A percentile compares a stretch with the other conserved stretches of the same genome.
Conservation (phyloP, 1,140 invertebrate genomes). For the Nephila pilipes region DNA sequence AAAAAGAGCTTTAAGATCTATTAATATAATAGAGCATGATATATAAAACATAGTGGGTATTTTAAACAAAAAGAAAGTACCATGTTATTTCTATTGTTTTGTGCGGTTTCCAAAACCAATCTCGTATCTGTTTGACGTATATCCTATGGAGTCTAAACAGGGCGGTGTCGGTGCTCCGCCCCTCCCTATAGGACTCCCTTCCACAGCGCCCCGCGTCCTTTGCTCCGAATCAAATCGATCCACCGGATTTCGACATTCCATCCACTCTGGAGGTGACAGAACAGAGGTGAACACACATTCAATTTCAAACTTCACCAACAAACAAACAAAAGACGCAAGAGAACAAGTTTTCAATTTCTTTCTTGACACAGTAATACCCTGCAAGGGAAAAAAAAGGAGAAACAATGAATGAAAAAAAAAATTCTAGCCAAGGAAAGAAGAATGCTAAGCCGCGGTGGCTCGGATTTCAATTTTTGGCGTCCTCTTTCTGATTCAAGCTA, state of each 20-base stretch:
- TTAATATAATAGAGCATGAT: too few relatives aligned
- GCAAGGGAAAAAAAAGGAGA: not conserved
- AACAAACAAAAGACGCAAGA: slow-evolving; percentile 26
- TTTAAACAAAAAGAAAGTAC: not conserved
- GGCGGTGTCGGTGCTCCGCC: not conserved
- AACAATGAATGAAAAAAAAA: not conserved
- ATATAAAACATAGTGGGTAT: not conserved
- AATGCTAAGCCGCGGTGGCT: slow-evolving; percentile 26
- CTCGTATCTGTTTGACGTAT: not conserved
- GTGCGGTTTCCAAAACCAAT: not conserved
- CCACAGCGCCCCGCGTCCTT: slow-evolving; percentile 27
- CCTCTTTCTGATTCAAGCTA: slow-evolving; percentile 35
- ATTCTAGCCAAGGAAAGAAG: slow-evolving; percentile 8
- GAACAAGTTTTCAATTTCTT: slow-evolving; percentile 66
- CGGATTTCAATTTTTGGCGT: slow-evolving; percentile 66
- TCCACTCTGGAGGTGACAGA: slow-evolving; percentile 58
- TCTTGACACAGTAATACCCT: slow-evolving; percentile 11
- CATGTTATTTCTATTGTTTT: not conserved
- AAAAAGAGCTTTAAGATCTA: not conserved
- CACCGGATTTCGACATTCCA: slow-evolving; percentile 16
- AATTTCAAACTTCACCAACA: slow-evolving; percentile 37
- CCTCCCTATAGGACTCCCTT: not conserved
- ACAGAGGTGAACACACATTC: slow-evolving; percentile 62
- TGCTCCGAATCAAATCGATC: slow-evolving; percentile 38
- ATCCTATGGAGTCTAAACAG: slow-evolving; percentile 1